Percentiles rank a stretch among this genome's conserved stretches.
Conservation (phyloP, 2,888 invertebrate species). For the Chrysodeixis includens region DNA sequence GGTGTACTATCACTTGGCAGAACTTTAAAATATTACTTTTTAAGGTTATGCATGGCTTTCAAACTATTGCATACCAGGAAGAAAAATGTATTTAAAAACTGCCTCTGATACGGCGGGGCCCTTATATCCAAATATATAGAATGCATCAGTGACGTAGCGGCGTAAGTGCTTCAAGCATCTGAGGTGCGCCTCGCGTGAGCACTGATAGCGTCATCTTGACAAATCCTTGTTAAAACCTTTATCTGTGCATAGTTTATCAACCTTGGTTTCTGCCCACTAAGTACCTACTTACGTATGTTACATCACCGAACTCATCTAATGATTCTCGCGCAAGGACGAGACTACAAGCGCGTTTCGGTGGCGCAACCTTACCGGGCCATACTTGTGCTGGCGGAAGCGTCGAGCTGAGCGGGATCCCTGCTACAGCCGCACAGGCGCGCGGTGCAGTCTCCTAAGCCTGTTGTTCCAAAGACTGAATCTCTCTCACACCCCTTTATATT, state of each 20-base stretch:
- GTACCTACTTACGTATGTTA: neutral
- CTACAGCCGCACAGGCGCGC: no score
- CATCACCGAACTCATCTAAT: neutral
- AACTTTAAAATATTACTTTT: no score
- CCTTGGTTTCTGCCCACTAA: neutral
- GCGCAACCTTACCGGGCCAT: neutral
- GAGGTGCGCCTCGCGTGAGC: constrained; percentile 1
- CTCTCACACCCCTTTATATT: no score
- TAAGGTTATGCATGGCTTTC: no score
- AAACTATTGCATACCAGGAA: no score
- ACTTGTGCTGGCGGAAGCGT: neutral
- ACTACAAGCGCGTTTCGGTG: neutral
- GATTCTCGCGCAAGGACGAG: neutral
- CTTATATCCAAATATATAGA: neutral
- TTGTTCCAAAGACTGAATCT: neutral
- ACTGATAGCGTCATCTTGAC: constrained; percentile 1
- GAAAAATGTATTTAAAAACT: no score
- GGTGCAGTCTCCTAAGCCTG: neutral
- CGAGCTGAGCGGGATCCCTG: neutral
- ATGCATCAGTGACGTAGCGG: neutral
- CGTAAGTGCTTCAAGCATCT: neutral
- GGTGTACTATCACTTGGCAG: no score
- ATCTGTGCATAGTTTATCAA: neutral
- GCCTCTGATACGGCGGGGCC: no score
- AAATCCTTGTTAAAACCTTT: constrained; percentile 4